Conservation (phyloP, 2,113 vertebrate species). For the Nannospalax galili region DNA sequence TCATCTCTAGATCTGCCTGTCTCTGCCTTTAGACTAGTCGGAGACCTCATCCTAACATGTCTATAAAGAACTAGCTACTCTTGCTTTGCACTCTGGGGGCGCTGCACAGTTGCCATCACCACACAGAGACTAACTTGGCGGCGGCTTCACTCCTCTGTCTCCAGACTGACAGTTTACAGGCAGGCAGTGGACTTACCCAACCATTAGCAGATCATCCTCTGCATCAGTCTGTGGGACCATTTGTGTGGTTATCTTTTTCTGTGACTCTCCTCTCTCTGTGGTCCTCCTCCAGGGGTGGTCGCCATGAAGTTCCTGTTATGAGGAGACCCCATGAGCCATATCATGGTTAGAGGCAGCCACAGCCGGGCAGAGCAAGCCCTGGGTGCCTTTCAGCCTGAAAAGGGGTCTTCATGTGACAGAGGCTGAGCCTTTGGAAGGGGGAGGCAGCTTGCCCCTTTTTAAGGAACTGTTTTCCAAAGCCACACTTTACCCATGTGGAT, state of each 20-base stretch:
- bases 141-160: fast-evolving
- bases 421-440: background rate
- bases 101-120: too few relatives aligned
- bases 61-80: too few relatives aligned
- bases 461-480: background rate
- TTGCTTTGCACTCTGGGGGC: background rate
- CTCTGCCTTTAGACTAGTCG: too few relatives aligned
- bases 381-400: background rate
- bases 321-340: constrained; percentile 60
- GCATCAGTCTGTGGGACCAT: fast-evolving
- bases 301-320: constrained; percentile 4
- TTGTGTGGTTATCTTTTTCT: background rate
- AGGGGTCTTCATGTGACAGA: background rate
- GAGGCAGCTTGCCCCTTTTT: background rate
- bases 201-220: background rate
- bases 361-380: constrained; percentile 17
- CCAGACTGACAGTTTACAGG: background rate
- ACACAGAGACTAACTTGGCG: too few relatives aligned
- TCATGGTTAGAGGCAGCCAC: constrained; percentile 43
- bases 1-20: too few relatives aligned
- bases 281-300: constrained; percentile 59
- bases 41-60: too few relatives aligned
- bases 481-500: background rate
- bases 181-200: fast-evolving
- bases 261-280: constrained; percentile 67